These are phyloP conservation scores for Actinernus sp. DNA, from an alignment of 92 coral and sea anemone species.

Conservation along the genomic window DNA sequence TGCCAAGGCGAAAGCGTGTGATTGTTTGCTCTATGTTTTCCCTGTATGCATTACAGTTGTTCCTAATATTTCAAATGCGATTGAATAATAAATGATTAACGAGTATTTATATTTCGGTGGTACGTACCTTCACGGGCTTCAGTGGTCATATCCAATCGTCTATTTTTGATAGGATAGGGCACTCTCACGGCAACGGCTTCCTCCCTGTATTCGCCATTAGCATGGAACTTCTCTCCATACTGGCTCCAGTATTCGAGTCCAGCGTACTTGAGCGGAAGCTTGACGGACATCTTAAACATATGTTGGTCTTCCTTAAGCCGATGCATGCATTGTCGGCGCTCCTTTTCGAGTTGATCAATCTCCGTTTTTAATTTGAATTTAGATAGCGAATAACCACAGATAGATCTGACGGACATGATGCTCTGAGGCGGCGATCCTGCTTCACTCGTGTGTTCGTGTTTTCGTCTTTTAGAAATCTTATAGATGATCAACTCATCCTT, in stretches of 20 bases:
- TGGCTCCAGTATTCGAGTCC: conserved; percentile 71
- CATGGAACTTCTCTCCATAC: conserved; percentile 78
- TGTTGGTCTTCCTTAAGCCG: conserved; percentile 65
- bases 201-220: conserved; percentile 76
- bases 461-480: background rate
- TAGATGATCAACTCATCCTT: background rate
- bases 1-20: too few relatives aligned
- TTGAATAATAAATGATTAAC: too few relatives aligned
- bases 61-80: too few relatives aligned
- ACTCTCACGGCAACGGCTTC: conserved; percentile 1
- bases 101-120: too few relatives aligned
- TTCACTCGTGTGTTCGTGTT: background rate
- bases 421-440: background rate
- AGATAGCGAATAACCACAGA: background rate
- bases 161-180: too few relatives aligned
- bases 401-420: background rate
- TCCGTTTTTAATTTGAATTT: conserved; percentile 64
- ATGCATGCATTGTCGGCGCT: conserved; percentile 68
- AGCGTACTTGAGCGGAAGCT: conserved; percentile 26
- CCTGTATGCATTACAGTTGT: too few relatives aligned
- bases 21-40: too few relatives aligned
- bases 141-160: too few relatives aligned
- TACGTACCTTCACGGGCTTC: too few relatives aligned
- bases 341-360: conserved; percentile 64
- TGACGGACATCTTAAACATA: conserved; percentile 76